phyloP scores from a whole-genome alignment of 92 coral and sea anemone species.

The Phenganax stokvisi region DNA sequence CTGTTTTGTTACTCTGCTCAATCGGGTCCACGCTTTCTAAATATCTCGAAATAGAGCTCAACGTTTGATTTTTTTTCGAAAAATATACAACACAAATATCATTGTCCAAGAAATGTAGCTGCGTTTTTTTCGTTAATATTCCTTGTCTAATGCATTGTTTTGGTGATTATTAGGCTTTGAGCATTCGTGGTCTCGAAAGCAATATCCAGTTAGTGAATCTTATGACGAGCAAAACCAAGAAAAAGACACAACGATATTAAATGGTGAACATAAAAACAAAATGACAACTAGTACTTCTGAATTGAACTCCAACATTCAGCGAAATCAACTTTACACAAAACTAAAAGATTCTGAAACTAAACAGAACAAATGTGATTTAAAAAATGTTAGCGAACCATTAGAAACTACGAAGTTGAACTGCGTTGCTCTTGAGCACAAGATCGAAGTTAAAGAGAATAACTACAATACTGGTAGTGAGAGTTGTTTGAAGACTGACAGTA shows the following conservation, averaged over 20 bases:
- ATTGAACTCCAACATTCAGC: neutral
- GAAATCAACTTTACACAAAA: neutral
- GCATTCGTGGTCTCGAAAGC: neutral
- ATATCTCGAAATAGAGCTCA: too few relatives aligned
- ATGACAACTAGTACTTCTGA: neutral
- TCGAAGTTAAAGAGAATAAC: neutral
- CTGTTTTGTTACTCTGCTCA: too few relatives aligned
- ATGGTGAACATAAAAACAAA: neutral
- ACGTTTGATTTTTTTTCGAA: too few relatives aligned
- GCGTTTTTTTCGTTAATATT: too few relatives aligned
- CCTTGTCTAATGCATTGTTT: neutral
- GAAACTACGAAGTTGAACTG: constrained; percentile 1
- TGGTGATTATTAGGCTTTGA: neutral
- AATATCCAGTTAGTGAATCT: neutral
- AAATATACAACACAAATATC: too few relatives aligned
- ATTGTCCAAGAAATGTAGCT: too few relatives aligned
- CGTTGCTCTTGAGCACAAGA: neutral
- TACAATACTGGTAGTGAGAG: neutral
- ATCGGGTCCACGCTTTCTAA: too few relatives aligned
- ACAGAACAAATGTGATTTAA: neutral
- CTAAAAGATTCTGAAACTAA: neutral
- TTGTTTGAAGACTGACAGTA: neutral
- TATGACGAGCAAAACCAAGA: neutral
- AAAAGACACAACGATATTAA: neutral
- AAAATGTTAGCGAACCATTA: neutral